Evolutionary conservation across 2,113 vertebrate genomes (phyloP).

Genomic region (Leptobrachium leishanense): DNA sequence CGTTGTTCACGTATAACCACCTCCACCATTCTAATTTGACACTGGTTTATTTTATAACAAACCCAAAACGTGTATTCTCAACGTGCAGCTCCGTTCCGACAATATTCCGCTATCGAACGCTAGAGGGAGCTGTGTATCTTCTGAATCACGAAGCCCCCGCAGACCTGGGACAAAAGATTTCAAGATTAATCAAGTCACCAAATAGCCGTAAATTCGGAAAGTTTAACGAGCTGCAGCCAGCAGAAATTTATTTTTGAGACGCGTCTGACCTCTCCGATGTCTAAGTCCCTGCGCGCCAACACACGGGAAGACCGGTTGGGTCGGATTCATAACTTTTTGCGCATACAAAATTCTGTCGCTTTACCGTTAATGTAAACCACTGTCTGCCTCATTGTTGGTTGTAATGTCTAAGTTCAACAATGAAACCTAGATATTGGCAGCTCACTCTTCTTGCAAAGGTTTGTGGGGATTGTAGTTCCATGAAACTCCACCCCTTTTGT

Average conservation of each 20-base stretch:
- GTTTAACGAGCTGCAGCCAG: slow-evolving; percentile 28
- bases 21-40: too few relatives aligned
- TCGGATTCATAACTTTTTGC: background rate
- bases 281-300: slow-evolving; percentile 5
- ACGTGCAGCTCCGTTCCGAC: too few relatives aligned
- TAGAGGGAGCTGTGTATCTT: slow-evolving; percentile 29
- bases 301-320: background rate
- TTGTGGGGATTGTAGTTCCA: too few relatives aligned
- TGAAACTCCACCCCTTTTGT: too few relatives aligned
- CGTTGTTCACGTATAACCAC: too few relatives aligned
- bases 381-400: background rate
- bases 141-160: background rate
- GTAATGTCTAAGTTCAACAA: too few relatives aligned
- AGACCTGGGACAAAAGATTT: slow-evolving; percentile 6
- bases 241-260: slow-evolving; percentile 8
- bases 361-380: slow-evolving; percentile 3
- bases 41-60: too few relatives aligned
- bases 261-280: slow-evolving; percentile 23
- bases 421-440: too few relatives aligned
- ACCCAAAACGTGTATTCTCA: too few relatives aligned
- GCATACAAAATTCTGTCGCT: background rate
- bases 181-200: slow-evolving; percentile 10
- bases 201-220: slow-evolving; percentile 7
- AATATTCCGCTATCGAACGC: background rate
- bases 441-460: too few relatives aligned